Base-by-base conservation (phyloP, 2,888 invertebrate genomes). In the Cactoblastis cactorum region DNA sequence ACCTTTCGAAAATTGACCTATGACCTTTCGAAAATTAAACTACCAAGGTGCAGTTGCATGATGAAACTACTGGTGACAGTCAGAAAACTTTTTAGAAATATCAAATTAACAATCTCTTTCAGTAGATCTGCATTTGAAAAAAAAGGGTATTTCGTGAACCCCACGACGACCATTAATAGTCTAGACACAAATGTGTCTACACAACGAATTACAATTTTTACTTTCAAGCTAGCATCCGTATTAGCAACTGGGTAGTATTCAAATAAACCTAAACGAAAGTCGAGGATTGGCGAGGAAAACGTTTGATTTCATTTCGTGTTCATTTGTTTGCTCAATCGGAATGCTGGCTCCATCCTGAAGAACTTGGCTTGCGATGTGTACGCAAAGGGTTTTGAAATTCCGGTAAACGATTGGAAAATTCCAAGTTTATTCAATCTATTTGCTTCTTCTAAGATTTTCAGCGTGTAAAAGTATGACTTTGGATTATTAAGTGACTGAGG, bases 231-330 rank as follows among this genome's bases (percentile, higher is more conserved):
- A 28, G 28, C 3, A 9, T 1, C 28, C 3, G 3, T 28, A 8
- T 28, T 28, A n/a, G n/a, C n/a, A n/a, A n/a, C n/a, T n/a, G n/a
- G n/a, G n/a, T n/a, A n/a, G n/a, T n/a, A n/a, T n/a, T n/a, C n/a
- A n/a, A n/a, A n/a, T 9, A 28, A 28, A 28, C 8, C 5, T 28
- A 28, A 28, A 28, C 9, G 1, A 28, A 28, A 28, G 9, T 28
- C n/a, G 9, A 28, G 28, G 8, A 28, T 9, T 28, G 28, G 3
- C 8, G 28, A 28, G 28, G 8, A 28, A 53, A 60, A 54, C 37
- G 33, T 50, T 53, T 55, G 52, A 54, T 55, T 53, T 50, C 55
- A 52, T 50, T 51, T 50, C 28, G 18, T 43, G 28, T 28, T 28
- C 28, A 28, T 28, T 28, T 28, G 28, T 28, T 28, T 28, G 9